phyloP scores from a whole-genome alignment of 2,797 vertebrate genomes.

The Chelmon rostratus region DNA sequence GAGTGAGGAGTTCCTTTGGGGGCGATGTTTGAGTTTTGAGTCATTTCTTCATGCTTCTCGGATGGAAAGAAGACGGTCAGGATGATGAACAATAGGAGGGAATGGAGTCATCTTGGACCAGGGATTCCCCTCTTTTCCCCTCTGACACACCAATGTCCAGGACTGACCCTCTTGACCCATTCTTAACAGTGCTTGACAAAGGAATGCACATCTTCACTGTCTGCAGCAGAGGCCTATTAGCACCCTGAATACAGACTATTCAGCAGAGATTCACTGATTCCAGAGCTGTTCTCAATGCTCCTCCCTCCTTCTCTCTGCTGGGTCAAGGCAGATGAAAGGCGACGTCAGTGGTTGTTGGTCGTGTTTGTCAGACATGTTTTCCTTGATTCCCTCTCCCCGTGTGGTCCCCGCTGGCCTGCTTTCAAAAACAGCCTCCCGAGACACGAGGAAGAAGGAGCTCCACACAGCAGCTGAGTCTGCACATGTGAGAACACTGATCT shows the following conservation, averaged over 20 bases:
- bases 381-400: conserved; percentile 74
- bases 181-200: conserved; percentile 53
- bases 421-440: conserved; percentile 67
- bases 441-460: conserved; percentile 32
- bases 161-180: conserved; percentile 59
- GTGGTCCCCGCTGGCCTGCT: conserved; percentile 73
- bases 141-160: conserved; percentile 45
- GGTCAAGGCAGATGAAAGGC: conserved; percentile 66
- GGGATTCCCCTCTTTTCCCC: conserved; percentile 42
- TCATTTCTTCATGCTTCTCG: conserved; percentile 76
- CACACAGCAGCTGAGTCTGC: conserved; percentile 29
- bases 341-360: conserved; percentile 57
- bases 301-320: conserved; percentile 17
- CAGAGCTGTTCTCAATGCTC: conserved; percentile 18
- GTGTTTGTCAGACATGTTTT: conserved; percentile 75
- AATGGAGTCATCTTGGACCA: conserved; percentile 66
- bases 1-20: conserved; percentile 77
- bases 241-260: conserved; percentile 27
- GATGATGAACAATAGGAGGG: conserved; percentile 68
- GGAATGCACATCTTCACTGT: conserved; percentile 59
- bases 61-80: conserved; percentile 65
- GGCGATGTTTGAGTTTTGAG: conserved; percentile 76
- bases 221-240: conserved; percentile 14
- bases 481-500: conserved; percentile 23
- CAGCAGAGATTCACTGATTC: conserved; percentile 8